Conservation (phyloP, 2,888 invertebrate genomes). For the Agriopis aurantiaria region DNA sequence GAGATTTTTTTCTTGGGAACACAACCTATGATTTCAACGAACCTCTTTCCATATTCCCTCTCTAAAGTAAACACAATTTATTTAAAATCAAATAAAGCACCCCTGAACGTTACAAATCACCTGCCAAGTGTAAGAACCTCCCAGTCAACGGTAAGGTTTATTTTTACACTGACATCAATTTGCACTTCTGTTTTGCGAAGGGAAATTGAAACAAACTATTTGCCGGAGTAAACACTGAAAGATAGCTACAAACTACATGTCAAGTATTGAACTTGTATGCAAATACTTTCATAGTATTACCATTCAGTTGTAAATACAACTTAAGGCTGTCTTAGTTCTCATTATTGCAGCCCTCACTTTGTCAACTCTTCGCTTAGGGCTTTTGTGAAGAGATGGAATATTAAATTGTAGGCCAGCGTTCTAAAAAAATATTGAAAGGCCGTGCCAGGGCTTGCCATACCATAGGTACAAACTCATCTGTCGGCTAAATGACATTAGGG, state of each 20-base stretch:
- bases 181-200: conserved; percentile 23
- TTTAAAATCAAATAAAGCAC: conserved; percentile 41
- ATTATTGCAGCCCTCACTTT: no score
- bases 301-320: no score
- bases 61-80: conserved; percentile 33
- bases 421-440: no score
- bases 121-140: conserved; percentile 29
- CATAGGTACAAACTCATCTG: no score
- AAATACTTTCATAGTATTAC: no score
- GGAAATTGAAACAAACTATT: conserved; percentile 16
- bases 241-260: conserved; percentile 8
- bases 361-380: no score
- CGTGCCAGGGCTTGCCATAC: no score
- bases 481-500: no score
- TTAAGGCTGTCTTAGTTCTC: no score
- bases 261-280: neutral
- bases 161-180: conserved; percentile 15
- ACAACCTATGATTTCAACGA: neutral
- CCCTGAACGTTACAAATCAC: conserved; percentile 41
- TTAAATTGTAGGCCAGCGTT: no score
- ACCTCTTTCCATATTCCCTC: neutral
- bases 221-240: neutral
- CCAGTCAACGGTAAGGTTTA: neutral
- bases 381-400: no score
- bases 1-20: neutral